Evolutionary conservation across 2,888 invertebrate species (phyloP).

Genomic region (Hartigia nigra): DNA sequence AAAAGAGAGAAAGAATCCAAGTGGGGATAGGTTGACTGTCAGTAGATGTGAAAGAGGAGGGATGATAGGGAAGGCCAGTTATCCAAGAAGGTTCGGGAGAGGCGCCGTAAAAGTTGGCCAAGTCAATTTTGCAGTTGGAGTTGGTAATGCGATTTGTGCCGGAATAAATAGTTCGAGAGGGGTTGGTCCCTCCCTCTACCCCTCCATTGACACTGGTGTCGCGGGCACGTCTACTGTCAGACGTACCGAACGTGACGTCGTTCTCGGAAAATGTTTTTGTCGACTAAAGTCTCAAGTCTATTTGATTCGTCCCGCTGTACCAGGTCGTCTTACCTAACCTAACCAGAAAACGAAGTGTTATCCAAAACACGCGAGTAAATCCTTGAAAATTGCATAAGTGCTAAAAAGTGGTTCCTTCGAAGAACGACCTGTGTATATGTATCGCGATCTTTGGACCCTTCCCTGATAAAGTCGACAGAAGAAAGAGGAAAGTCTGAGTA

Average conservation of each 20-base stretch:
- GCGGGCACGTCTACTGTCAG: constrained; percentile 53
- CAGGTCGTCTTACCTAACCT: neutral
- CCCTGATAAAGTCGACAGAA: neutral
- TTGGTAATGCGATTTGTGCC: constrained; percentile 66
- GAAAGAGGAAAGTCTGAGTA: neutral
- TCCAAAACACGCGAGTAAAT: neutral
- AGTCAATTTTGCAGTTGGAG: constrained; percentile 66
- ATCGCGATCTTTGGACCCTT: neutral
- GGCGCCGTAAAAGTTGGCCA: constrained; percentile 63
- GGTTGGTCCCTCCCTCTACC: constrained; percentile 31
- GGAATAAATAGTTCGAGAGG: constrained; percentile 60
- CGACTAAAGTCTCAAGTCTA: constrained; percentile 11
- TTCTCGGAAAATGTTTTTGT: constrained; percentile 45
- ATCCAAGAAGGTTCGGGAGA: constrained; percentile 34
- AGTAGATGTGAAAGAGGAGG: constrained; percentile 10
- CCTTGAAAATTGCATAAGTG: neutral
- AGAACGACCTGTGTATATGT: neutral
- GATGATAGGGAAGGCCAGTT: constrained; percentile 19
- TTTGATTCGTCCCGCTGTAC: neutral
- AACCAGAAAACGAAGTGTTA: neutral
- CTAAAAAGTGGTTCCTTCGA: neutral
- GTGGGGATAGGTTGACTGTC: neutral
- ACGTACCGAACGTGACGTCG: constrained; percentile 58
- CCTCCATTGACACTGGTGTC: constrained; percentile 37
- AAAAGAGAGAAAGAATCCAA: neutral